Percentiles rank a stretch among this genome's conserved stretches.
These are phyloP conservation scores for Zelostemma sp. DNA, from an alignment of 1,140 invertebrate species.

Conservation along the genomic window DNA sequence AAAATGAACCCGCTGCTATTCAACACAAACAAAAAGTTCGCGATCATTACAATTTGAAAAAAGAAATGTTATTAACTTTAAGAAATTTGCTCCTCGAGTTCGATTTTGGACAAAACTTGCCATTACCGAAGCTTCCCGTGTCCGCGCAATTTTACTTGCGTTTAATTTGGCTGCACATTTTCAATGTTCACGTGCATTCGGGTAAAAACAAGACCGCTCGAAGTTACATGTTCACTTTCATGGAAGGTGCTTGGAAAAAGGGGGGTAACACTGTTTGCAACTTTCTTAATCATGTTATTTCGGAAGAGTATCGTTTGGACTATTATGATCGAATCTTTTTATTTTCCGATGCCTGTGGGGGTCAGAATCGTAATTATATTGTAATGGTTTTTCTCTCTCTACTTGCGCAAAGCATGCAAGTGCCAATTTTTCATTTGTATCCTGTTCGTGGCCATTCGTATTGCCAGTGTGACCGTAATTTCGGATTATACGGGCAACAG, in stretches of 20 bases:
- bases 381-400: constrained; percentile 6
- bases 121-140: not conserved
- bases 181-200: constrained; percentile 2
- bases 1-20: not conserved
- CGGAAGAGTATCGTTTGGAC: not conserved
- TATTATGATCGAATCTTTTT: constrained; percentile 11
- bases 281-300: too few relatives aligned
- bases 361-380: constrained; percentile 1
- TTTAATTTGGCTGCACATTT: constrained; percentile 1
- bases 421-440: constrained; percentile 6
- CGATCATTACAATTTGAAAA: not conserved
- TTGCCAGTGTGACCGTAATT: constrained; percentile 29
- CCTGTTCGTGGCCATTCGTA: constrained; percentile 35
- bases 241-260: constrained; percentile 10
- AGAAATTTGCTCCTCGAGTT: not conserved
- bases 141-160: not conserved
- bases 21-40: not conserved
- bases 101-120: constrained; percentile 5
- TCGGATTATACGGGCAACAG: constrained; percentile 25
- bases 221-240: constrained; percentile 4
- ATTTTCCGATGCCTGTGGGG: not conserved
- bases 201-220: too few relatives aligned
- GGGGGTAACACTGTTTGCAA: constrained; percentile 3
- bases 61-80: not conserved
- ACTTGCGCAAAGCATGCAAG: not conserved